A percentile compares a stretch with the other conserved stretches of the same genome.
These are phyloP conservation scores for Linurgus olivaceus DNA, from an alignment of 2,797 vertebrate species.

Conservation along the genomic window DNA sequence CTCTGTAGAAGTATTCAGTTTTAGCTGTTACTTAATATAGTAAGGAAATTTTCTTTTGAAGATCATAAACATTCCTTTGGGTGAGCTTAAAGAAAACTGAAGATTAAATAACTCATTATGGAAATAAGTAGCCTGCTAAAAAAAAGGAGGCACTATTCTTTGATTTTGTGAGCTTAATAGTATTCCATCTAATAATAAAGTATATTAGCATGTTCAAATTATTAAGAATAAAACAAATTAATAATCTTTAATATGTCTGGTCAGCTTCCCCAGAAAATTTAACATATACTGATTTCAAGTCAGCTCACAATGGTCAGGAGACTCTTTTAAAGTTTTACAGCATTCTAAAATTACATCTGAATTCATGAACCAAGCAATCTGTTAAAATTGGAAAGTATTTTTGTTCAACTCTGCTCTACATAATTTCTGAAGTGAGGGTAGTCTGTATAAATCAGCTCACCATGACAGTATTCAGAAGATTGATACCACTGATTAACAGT, in stretches of 20 bases:
- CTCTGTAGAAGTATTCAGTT: neutral
- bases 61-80: neutral
- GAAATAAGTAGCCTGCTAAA: neutral
- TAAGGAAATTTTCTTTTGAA: slow-evolving; percentile 10
- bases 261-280: neutral
- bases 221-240: neutral
- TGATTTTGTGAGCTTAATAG: neutral
- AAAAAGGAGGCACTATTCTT: neutral
- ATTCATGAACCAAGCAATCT: neutral
- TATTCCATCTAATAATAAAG: neutral
- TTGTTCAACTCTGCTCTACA: neutral
- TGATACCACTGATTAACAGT: neutral
- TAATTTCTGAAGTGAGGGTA: neutral
- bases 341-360: neutral
- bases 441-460: neutral
- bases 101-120: slow-evolving; percentile 13
- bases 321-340: neutral
- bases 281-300: neutral
- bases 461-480: neutral
- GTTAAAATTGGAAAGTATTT: neutral
- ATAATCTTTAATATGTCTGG: neutral
- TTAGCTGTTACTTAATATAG: neutral
- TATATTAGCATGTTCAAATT: neutral
- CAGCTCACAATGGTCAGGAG: neutral
- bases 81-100: neutral